These are phyloP conservation scores for Elysia chlorotica DNA, from an alignment of 1,140 invertebrate genomes.

Conservation along the genomic window DNA sequence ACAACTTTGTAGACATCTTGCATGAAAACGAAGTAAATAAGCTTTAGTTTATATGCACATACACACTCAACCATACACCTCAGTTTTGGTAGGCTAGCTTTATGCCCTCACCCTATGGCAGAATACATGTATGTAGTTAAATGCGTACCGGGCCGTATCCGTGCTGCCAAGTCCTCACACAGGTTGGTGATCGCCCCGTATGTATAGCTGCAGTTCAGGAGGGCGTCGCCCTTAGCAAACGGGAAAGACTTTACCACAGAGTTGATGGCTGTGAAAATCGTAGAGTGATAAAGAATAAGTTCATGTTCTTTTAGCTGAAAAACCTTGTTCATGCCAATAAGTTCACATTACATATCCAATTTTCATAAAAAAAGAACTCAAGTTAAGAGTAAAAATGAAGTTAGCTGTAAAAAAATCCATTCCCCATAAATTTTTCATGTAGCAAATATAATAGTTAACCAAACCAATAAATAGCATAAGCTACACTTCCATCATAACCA, in stretches of 20 bases:
- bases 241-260: constrained; percentile 30
- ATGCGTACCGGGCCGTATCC: background rate
- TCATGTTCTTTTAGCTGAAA: too few species aligned
- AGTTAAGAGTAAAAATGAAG: too few species aligned
- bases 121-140: too few species aligned
- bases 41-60: background rate
- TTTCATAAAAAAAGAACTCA: too few species aligned
- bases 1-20: background rate
- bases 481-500: too few species aligned
- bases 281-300: background rate
- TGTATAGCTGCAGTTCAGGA: constrained; percentile 32
- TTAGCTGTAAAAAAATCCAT: too few species aligned
- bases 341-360: too few species aligned
- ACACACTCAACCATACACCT: background rate
- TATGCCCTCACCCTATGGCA: too few species aligned
- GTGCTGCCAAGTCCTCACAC: constrained; percentile 17
- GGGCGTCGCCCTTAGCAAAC: constrained; percentile 30
- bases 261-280: constrained; percentile 35
- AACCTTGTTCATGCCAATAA: too few species aligned
- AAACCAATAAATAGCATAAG: too few species aligned
- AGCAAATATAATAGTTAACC: too few species aligned
- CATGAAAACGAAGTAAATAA: background rate
- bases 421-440: too few species aligned
- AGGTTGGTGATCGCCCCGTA: constrained; percentile 32
- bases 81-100: background rate